These are phyloP conservation scores for Cryptoblepharus egeriae DNA, from an alignment of 2,797 vertebrate genomes.

Conservation along the genomic window DNA sequence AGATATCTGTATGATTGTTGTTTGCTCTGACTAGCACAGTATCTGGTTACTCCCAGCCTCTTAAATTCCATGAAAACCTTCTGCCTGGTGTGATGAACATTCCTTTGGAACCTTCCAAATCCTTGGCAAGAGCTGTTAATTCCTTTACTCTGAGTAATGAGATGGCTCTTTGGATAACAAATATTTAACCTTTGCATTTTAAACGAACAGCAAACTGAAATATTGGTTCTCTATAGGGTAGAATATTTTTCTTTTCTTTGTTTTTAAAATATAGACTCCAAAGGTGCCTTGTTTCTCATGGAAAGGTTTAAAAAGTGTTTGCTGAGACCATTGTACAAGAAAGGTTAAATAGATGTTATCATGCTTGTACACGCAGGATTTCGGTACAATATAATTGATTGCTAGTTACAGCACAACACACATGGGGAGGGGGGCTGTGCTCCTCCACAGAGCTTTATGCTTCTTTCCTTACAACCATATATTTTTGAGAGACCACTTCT, in stretches of 20 bases:
- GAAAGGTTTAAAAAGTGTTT: neutral
- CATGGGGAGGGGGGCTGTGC: too few species aligned
- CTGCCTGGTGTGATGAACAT: constrained; percentile 37
- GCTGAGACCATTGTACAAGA: neutral
- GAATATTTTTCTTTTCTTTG: neutral
- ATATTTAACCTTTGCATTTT: constrained; percentile 1
- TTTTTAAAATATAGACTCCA: neutral
- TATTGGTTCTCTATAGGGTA: neutral
- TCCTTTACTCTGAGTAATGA: constrained; percentile 28
- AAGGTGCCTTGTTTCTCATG: neutral
- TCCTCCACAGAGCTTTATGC: too few species aligned
- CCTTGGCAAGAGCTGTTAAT: constrained; percentile 28
- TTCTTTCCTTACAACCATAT: too few species aligned
- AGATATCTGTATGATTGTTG: constrained; percentile 4
- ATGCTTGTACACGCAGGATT: too few species aligned
- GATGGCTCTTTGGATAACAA: constrained; percentile 25
- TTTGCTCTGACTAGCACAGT: constrained; percentile 7
- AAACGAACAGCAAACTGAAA: constrained; percentile 26
- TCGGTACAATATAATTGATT: too few species aligned
- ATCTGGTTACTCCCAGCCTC: constrained; percentile 26
- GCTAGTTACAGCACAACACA: neutral
- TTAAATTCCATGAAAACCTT: constrained; percentile 29
- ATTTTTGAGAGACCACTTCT: too few species aligned
- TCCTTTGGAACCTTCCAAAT: constrained; percentile 44
- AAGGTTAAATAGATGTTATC: neutral